Percentiles rank a stretch among this genome's conserved stretches.
These are phyloP conservation scores for Drosophila imparisetae DNA, from an alignment of 2,888 invertebrate species.

Conservation along the genomic window DNA sequence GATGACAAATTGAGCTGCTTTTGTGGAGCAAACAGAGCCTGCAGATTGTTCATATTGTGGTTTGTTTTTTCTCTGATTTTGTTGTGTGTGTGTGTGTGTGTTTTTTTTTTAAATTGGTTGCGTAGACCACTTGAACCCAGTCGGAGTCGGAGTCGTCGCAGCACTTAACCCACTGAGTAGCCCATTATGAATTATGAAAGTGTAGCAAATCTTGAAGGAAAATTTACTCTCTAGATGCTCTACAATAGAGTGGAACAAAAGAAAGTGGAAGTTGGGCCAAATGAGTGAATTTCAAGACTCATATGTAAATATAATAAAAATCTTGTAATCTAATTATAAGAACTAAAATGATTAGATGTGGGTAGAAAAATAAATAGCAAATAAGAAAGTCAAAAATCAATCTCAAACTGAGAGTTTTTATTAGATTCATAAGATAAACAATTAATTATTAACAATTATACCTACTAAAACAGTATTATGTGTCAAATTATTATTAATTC, in stretches of 20 bases:
- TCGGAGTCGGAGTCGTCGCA: slow-evolving; percentile 20
- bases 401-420: accelerated
- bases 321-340: not conserved
- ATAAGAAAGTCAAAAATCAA: not conserved
- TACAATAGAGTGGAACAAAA: slow-evolving; percentile 10
- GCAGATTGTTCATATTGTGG: slow-evolving; percentile 30
- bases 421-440: not conserved
- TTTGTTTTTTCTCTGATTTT: slow-evolving; percentile 12
- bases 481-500: accelerated
- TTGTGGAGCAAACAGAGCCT: slow-evolving; percentile 37
- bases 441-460: not conserved
- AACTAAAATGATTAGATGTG: not conserved
- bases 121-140: slow-evolving; percentile 73
- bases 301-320: too few relatives aligned
- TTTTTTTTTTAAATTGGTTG: slow-evolving; percentile 59
- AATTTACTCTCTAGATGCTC: slow-evolving; percentile 12
- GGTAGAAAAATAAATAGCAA: not conserved
- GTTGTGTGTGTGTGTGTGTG: slow-evolving; percentile 2
- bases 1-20: slow-evolving; percentile 73
- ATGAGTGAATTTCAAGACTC: not conserved
- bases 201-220: slow-evolving; percentile 44
- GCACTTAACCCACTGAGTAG: slow-evolving; percentile 60
- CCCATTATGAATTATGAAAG: slow-evolving; percentile 51
- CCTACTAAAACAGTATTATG: not conserved
- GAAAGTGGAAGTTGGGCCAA: slow-evolving; percentile 17